These are phyloP conservation scores for Sclerodermus sp. DNA, from an alignment of 2,888 invertebrate genomes.

Conservation along the genomic window DNA sequence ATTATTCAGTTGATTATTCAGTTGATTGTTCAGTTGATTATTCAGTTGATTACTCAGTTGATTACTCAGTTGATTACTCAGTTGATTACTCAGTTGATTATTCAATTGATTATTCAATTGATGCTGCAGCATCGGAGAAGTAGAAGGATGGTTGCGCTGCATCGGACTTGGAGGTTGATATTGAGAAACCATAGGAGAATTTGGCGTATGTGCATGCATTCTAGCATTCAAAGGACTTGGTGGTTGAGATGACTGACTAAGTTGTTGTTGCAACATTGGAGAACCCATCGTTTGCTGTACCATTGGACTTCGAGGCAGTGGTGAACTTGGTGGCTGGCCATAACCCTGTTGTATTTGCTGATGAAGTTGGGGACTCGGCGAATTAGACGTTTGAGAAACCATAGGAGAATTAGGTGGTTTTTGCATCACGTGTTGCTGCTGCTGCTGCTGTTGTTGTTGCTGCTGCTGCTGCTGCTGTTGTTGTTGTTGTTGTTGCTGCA, in stretches of 20 bases:
- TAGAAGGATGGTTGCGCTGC: constrained; percentile 49
- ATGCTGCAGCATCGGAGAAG: constrained; percentile 60
- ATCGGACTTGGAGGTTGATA: constrained; percentile 57
- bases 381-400: constrained; percentile 52
- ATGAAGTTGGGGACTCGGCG: constrained; percentile 56
- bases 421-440: constrained; percentile 53
- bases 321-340: constrained; percentile 61
- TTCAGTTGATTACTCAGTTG: no score
- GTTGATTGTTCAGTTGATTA: no score
- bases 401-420: constrained; percentile 57
- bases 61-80: no score
- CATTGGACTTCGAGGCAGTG: constrained; percentile 56
- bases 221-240: constrained; percentile 55
- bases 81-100: no score
- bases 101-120: constrained; percentile 55
- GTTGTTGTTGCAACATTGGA: constrained; percentile 55
- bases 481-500: constrained; percentile 54
- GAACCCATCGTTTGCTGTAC: constrained; percentile 57
- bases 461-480: constrained; percentile 58
- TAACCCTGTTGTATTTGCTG: constrained; percentile 53
- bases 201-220: constrained; percentile 51
- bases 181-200: constrained; percentile 52
- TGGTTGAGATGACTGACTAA: constrained; percentile 53
- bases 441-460: constrained; percentile 52
- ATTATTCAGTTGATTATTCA: no score